Evolutionary conservation across 1,140 invertebrate species (phyloP), one percentile per base, ranked within the genome.

Genomic region (Drosophila orosa): DNA sequence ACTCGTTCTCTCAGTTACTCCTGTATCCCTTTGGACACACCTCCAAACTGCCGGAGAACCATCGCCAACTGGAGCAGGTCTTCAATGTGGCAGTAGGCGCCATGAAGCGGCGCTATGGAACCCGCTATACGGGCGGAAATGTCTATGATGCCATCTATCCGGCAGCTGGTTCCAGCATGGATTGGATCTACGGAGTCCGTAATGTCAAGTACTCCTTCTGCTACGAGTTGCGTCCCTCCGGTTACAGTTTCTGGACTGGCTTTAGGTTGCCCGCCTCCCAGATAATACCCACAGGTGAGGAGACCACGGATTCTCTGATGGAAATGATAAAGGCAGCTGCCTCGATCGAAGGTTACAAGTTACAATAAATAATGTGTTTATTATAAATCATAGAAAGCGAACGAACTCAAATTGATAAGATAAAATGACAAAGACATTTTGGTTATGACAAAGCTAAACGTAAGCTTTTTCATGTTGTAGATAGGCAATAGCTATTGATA

Each of bases 1-100:
- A 98, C 84, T 96, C 96, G 7, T 97, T 95, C 82, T 95, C 95
- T 0, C 95, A 96, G 83, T 92, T 95, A 82, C 92, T 96, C 45
- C 91, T 96, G 19, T 93, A 95, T 39, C 95, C 96, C 0, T 97
- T 95, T 83, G 96, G 96, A 13, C 94, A 95, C 78, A 94, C 94
- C 0, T 78, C 56, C 1, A 62, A 92, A 0, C 93, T 94, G 80
- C 92, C 95, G 2, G 91, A 93, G 0, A 95, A 96, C 74, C 94
- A 96, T 72, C 90, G 93, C 12, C 93, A 96, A 67, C 80, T 95
- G 92, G 76, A 92, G 19, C 60, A 75, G 5, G 95, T 96, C 86
- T 95, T 95, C 22, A 92, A 93, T 40, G 92, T 94, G 47, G 93
- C 95, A 0, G 93, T 94, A 5, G 65, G 90, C 3, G 94, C 93